Conservation (phyloP, 2,888 invertebrate species). For the Harpalus rubripes region DNA sequence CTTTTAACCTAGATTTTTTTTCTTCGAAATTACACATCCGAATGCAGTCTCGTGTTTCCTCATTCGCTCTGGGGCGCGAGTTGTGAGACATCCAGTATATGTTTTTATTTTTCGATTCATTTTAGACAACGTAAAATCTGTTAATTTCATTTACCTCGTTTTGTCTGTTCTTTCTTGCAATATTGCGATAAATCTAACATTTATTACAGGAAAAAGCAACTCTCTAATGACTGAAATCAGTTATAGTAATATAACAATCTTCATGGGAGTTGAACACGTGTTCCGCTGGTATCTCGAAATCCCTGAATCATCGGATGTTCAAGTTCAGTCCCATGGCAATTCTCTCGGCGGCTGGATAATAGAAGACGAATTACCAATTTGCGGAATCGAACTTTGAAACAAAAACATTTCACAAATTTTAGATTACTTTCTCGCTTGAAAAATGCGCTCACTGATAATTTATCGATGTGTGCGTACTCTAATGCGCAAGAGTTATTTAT, state of each 20-base stretch:
- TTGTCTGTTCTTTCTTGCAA: too few species aligned
- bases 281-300: slow-evolving; percentile 22
- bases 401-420: slow-evolving; percentile 63
- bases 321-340: slow-evolving; percentile 45
- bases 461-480: slow-evolving; percentile 35
- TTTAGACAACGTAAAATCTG: too few species aligned
- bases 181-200: background rate
- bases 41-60: too few species aligned
- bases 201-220: background rate
- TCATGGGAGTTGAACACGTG: slow-evolving; percentile 7
- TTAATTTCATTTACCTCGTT: too few species aligned
- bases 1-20: too few species aligned
- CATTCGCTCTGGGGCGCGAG: too few species aligned
- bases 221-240: slow-evolving; percentile 9
- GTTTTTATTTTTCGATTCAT: too few species aligned
- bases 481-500: slow-evolving; percentile 39
- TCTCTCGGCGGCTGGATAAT: slow-evolving; percentile 49
- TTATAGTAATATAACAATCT: slow-evolving; percentile 23
- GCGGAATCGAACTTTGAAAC: slow-evolving; percentile 63
- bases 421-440: slow-evolving; percentile 64
- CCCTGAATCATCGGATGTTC: slow-evolving; percentile 35
- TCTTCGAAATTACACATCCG: too few species aligned
- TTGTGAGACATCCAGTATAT: too few species aligned
- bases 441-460: slow-evolving; percentile 53
- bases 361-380: slow-evolving; percentile 66